Conservation (phyloP, 2,888 invertebrate genomes). For the Fragum sueziense region DNA sequence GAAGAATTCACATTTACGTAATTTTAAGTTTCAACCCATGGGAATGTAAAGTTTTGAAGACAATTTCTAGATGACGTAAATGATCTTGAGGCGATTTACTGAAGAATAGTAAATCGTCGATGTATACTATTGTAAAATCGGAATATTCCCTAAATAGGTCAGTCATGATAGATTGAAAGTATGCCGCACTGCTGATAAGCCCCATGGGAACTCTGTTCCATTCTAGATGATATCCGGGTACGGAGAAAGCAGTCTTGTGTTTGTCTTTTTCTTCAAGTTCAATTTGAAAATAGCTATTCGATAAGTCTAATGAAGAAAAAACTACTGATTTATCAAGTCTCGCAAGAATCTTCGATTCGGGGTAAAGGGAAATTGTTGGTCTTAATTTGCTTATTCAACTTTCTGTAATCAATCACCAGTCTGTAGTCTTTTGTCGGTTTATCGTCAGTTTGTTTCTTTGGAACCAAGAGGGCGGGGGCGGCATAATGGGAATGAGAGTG, state of each 20-base stretch:
- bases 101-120: no score
- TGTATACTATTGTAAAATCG: neutral
- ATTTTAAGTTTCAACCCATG: neutral
- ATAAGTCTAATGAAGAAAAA: neutral
- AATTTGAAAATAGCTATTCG: neutral
- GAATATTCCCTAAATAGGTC: neutral
- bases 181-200: neutral
- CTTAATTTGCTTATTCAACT: neutral
- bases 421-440: neutral
- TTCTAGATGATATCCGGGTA: neutral
- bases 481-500: neutral
- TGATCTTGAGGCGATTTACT: no score
- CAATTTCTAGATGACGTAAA: no score
- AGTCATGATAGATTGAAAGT: neutral
- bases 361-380: neutral
- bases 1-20: neutral
- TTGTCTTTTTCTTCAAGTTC: neutral
- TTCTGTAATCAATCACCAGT: constrained; percentile 4
- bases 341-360: neutral
- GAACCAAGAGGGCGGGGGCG: neutral
- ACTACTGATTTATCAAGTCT: neutral
- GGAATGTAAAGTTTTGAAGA: no score
- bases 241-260: neutral
- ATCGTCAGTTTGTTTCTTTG: neutral
- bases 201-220: neutral